Base-by-base conservation (phyloP, 2,113 vertebrate genomes). In the Naja naja region DNA sequence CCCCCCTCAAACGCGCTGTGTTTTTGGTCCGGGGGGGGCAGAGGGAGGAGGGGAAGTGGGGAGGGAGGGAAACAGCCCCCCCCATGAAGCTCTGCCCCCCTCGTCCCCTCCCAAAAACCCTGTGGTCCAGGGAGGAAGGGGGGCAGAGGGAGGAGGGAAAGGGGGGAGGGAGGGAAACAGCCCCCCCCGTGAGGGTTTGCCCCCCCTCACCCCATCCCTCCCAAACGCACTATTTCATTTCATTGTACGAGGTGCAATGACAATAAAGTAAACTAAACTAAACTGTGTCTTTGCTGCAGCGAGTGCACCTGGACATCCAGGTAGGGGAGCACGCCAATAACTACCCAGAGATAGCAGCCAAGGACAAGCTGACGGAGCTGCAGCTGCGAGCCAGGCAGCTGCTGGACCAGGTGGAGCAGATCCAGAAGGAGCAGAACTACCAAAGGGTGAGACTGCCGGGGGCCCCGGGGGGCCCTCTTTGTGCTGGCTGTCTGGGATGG, bases 401-500 rank as follows among this genome's bases (percentile, higher is more conserved):
- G 30, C 98, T 99, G 20, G 99, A 99, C 94, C 99, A 99, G 90
- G 98, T 99, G 16, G 99, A 99, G 69, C 99, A 99, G 97, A 99
- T 99, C 96, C 99, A 99, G 96, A 99, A 99, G 95, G 99, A 99
- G 92, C 99, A 99, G 93, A 99, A 99, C 96, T 99, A 99, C 97
- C 99, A 99, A 93, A 94, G 99, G 98, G 99, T 99, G 93, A 98
- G 98, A 1, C 23, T 23, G 60, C 7, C 2, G 5, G 30, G 5
- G 1, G 23, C 10, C 3, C 47, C 0, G 7, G 5, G 10, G 1
- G 8, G 11, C 30, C 20, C 64, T n/a, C 30, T 60, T 60, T 10
- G 8, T 10, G 56, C 64, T 69, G 30, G 64, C 64, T 34, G 30
- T 14, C 34, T 43, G 18, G 3, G 49, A 52, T 52, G 14, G 64